Evolutionary conservation across 2,797 vertebrate species (phyloP).

Genomic region (Mus minutoides): DNA sequence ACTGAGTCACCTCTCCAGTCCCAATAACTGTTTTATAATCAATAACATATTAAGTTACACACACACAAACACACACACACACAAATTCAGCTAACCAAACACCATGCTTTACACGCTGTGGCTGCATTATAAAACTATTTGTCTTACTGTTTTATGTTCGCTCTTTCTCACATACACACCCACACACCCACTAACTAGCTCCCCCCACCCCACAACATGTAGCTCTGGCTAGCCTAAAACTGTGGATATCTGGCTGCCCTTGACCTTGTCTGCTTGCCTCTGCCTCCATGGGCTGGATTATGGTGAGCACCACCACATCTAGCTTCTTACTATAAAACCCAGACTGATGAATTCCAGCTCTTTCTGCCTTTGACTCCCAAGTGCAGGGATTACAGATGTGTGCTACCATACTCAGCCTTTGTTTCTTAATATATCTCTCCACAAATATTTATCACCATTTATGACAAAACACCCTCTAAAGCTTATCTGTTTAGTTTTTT

Average conservation of each 20-base stretch:
- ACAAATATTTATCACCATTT: not conserved
- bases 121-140: not conserved
- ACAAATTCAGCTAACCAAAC: not conserved
- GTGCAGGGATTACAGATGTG: not conserved
- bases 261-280: not conserved
- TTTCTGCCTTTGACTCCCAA: not conserved
- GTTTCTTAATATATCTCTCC: not conserved
- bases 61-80: too few species aligned
- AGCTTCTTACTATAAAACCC: not conserved
- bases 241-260: not conserved
- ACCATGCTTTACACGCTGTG: not conserved
- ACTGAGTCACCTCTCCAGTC: not conserved
- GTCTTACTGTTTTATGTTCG: not conserved
- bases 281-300: not conserved
- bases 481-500: not conserved
- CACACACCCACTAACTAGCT: too few species aligned
- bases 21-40: not conserved
- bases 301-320: not conserved
- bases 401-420: not conserved
- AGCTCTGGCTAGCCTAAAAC: not conserved
- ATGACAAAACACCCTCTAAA: not conserved
- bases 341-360: not conserved
- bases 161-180: not conserved
- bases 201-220: too few species aligned
- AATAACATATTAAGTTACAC: not conserved